A percentile compares a stretch with the other conserved stretches of the same genome.
Conservation (phyloP, 2,113 vertebrate genomes). For the Seriola dumerili region DNA sequence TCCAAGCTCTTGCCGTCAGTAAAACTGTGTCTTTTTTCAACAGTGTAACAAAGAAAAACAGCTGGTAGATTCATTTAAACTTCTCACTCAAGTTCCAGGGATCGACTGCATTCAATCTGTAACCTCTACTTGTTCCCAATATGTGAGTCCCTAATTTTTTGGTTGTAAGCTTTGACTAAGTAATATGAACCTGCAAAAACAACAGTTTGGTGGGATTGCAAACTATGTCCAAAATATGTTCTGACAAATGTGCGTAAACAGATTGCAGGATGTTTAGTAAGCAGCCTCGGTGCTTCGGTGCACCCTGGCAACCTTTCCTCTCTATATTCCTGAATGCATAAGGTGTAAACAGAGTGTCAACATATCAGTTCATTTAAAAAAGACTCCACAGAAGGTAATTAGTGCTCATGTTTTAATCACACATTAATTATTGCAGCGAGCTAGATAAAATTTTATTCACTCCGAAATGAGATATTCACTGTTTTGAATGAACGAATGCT, state of each 20-base stretch:
- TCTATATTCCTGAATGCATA: neutral
- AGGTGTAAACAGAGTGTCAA: neutral
- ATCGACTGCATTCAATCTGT: no score
- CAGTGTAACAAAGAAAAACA: neutral
- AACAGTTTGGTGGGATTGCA: neutral
- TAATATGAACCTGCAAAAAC: neutral
- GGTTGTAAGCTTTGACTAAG: no score
- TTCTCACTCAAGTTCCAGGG: neutral
- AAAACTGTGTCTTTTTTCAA: neutral
- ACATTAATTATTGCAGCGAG: conserved; percentile 15
- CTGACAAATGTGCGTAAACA: neutral
- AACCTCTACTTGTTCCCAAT: neutral
- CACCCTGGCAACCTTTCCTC: neutral
- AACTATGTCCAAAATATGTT: neutral
- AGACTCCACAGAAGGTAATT: neutral
- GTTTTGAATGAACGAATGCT: neutral
- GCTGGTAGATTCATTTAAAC: neutral
- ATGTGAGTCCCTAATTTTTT: no score
- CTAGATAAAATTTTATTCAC: neutral
- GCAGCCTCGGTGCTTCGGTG: neutral
- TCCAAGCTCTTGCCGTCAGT: no score
- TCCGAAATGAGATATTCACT: neutral
- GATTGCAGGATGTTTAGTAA: neutral
- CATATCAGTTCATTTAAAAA: conserved; percentile 6
- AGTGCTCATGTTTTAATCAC: conserved; percentile 19